phyloP scores from a whole-genome alignment of 2,113 vertebrate species.

The Sceloporus undulatus region DNA sequence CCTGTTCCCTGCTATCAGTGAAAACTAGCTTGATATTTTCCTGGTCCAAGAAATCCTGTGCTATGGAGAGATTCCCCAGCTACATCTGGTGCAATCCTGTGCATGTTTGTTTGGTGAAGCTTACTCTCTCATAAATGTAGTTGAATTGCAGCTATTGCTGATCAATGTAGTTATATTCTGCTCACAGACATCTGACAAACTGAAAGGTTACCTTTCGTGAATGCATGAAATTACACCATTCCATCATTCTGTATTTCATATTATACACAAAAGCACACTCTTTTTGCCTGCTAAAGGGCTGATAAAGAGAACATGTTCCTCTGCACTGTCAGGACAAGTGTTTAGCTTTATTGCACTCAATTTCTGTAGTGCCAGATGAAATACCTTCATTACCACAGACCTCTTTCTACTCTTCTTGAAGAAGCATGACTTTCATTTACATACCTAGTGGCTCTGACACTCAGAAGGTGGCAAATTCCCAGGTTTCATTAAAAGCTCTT shows the following conservation, averaged over 20 bases:
- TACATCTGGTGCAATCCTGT: neutral
- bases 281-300: neutral
- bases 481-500: conserved; percentile 53
- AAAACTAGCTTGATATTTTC: no score
- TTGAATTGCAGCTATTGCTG: neutral
- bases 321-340: conserved; percentile 7
- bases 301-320: neutral
- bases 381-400: conserved; percentile 29
- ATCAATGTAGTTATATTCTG: neutral
- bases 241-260: neutral
- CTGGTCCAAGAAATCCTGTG: no score
- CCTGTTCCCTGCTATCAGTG: no score
- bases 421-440: conserved; percentile 18
- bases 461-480: conserved; percentile 43
- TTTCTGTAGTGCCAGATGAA: conserved; percentile 17
- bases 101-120: neutral
- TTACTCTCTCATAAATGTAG: neutral
- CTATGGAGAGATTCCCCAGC: no score
- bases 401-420: conserved; percentile 8
- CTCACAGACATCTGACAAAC: neutral
- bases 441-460: conserved; percentile 11
- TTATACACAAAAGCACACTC: neutral
- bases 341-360: neutral
- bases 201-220: neutral
- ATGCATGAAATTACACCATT: neutral